Evolutionary conservation across 92 coral and sea anemone species (phyloP), one percentile per base, ranked within the genome.

Genomic region (Heteractis magnifica): DNA sequence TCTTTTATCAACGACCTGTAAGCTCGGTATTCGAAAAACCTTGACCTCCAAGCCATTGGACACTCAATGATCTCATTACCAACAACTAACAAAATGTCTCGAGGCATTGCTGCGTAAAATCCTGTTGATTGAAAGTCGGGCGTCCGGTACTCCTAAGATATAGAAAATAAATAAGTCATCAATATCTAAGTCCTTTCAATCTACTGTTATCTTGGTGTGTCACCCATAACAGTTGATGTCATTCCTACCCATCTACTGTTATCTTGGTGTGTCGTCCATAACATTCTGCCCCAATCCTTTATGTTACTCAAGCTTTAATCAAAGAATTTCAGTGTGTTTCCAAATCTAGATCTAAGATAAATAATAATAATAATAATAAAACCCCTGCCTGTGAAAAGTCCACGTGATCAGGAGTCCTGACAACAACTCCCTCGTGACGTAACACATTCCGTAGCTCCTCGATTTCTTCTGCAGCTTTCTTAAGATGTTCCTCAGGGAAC

Each of bases 1-100:
- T 91, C 94, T 56, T 91, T 91, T 56, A 88, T 86, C 41, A 91
- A 86, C 26, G 89, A 85, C 75, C 94, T 76, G 84, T 88, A 91
- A 49, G 94, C 92, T 15, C 94, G 89, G 81, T 88, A 88, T 77
- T 91, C 94, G 44, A 55, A 55, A 13, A 55, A 55, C 14, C 59
- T 9, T 8, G 11, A 8, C 11, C 59, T 9, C 59, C 59, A 55
- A 8, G 59, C 5, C 59, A 55, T 55, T 9, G 59, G 59, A 55
- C 59, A 1, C 5, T 55, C 59, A 13, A 55, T 55, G 59, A 55
- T 55, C 59, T 55, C 59, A 55, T 55, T 55, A 13, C 59, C 59
- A 55, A 55, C 14, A 9, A 55, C 59, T 13, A 55, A 8, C 59
- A 55, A 13, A 13, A 55, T 55, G 14, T 55, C 59, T 55, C 59